These are phyloP conservation scores for Cheilosia vulpina DNA, from an alignment of 2,888 invertebrate genomes.

Conservation along the genomic window DNA sequence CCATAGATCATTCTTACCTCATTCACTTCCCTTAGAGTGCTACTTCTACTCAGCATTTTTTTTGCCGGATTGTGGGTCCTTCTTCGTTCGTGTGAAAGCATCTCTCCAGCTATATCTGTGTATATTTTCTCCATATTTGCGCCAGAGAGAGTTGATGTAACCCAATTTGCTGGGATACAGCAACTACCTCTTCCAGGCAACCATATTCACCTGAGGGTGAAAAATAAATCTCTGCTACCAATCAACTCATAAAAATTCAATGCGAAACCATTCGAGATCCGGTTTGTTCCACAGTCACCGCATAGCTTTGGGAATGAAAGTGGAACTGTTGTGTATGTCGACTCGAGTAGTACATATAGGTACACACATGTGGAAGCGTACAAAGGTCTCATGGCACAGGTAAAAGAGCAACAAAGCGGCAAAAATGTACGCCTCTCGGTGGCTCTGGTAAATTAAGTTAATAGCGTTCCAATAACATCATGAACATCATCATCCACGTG, in stretches of 20 bases:
- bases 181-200: constrained; percentile 60
- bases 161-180: constrained; percentile 59
- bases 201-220: constrained; percentile 65
- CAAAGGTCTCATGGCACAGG: constrained; percentile 36
- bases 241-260: constrained; percentile 73
- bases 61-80: constrained; percentile 25
- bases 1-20: constrained; percentile 65
- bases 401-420: constrained; percentile 49
- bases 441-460: constrained; percentile 58
- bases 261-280: constrained; percentile 66
- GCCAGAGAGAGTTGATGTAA: constrained; percentile 49
- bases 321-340: constrained; percentile 48
- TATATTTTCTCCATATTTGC: constrained; percentile 2
- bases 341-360: neutral
- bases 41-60: constrained; percentile 34
- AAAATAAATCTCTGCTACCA: constrained; percentile 70
- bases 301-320: constrained; percentile 51
- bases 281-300: constrained; percentile 57
- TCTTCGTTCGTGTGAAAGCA: constrained; percentile 29
- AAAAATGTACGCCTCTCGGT: constrained; percentile 46
- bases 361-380: constrained; percentile 1
- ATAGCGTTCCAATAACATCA: constrained; percentile 48
- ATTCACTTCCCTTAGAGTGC: constrained; percentile 27
- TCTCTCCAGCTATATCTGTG: neutral
- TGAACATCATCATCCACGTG: constrained; percentile 21